phyloP scores from a whole-genome alignment of 2,888 invertebrate species.

The Noctua janthina region DNA sequence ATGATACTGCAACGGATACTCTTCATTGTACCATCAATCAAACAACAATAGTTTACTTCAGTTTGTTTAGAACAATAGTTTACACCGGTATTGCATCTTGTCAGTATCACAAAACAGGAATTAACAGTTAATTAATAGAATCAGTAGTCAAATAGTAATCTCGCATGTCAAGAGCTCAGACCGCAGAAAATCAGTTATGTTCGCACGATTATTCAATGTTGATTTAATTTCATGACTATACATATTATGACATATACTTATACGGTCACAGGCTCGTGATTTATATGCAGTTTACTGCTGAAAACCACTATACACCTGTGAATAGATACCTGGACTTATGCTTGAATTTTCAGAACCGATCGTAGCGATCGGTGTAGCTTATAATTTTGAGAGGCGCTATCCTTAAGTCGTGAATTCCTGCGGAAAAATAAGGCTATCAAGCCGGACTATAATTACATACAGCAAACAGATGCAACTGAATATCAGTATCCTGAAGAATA shows the following conservation, averaged over 20 bases:
- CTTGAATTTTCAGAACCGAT: background rate
- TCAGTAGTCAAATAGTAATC: constrained; percentile 10
- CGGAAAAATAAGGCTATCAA: no score
- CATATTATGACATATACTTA: background rate
- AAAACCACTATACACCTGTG: background rate
- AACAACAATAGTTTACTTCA: background rate
- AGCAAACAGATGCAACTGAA: no score
- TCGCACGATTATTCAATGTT: constrained; percentile 14
- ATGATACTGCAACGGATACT: background rate
- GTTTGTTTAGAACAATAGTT: background rate
- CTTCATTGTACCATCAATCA: background rate
- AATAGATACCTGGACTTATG: background rate
- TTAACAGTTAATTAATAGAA: background rate
- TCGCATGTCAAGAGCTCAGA: background rate
- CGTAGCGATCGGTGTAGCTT: no score
- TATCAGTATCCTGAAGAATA: no score
- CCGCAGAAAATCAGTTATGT: background rate
- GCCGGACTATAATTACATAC: no score
- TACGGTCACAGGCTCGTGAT: background rate
- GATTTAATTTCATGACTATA: constrained; percentile 9
- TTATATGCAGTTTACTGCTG: background rate
- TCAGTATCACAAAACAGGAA: background rate
- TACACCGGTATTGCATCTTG: background rate
- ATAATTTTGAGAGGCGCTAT: background rate
- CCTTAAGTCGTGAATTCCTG: background rate